Base-by-base conservation (phyloP, 2,888 invertebrate species). In the Tineola bisselliella region DNA sequence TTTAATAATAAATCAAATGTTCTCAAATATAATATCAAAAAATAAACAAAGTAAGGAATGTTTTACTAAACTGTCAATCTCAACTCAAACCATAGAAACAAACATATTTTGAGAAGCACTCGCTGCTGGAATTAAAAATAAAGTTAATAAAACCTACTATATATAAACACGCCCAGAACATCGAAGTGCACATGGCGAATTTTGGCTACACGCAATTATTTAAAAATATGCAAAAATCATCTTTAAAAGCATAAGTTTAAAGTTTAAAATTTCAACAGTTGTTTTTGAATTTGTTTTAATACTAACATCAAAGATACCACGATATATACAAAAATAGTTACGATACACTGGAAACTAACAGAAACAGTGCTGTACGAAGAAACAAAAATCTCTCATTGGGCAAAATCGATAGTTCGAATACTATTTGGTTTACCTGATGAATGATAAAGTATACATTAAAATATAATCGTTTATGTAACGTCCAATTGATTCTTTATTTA, bases 21-120 rank as follows among this genome's bases (percentile, higher is more conserved):
- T 48, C 6, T 15, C 13, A 48, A 48, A 48, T 17, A 17, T 10
- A 15, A 8, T 48, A n/a, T 48, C 10, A 48, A 48, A 48, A 6
- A 43, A 43, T 15, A 48, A 48, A 48, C 48, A 48, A n/a, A 38
- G 48, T 5, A 3, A 48, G 48, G 15, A 48, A 48, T 48, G 48
- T 48, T 48, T 48, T 48, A 48, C 48, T 48, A 10, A 48, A 48
- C 48, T 48, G 48, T 48, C 48, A 48, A 48, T 48, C 48, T 15
- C 15, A 17, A 48, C 8, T 48, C 48, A 15, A 13, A 48, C 13
- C 15, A n/a, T 17, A 48, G 48, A n/a, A 48, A 48, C 48, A 48
- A 48, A 48, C 48, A 48, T 17, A 15, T 2, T 1, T 3, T n/a
- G 15, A 48, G 48, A 8, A 48, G 48, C 48, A 43, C 43, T 43